These are phyloP conservation scores for Xenopus tropicalis DNA, from an alignment of 2,113 vertebrate species.

Conservation along the genomic window UCB_Xtro_10.0 CM004449.2:81291501-81292000, in stretches of 20 bases:
- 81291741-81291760: too few relatives aligned
- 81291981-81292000: slow-evolving; percentile 94
- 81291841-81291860: slow-evolving; percentile 84
- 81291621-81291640: neutral
- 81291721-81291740: too few relatives aligned
- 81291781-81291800: too few relatives aligned
- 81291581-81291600: slow-evolving; percentile 98
- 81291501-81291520: slow-evolving; percentile 76
- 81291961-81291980: slow-evolving; percentile 91
- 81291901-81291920: slow-evolving; percentile 72
- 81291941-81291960: slow-evolving; percentile 96
- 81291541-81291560: slow-evolving; percentile 95
- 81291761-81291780: too few relatives aligned
- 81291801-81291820: slow-evolving; percentile 93
- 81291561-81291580: slow-evolving; percentile 97
- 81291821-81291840: slow-evolving; percentile 97
- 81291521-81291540: slow-evolving; percentile 82
- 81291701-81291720: too few relatives aligned
- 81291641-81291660: too few relatives aligned
- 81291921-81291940: slow-evolving; percentile 86
- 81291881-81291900: slow-evolving; percentile 89
- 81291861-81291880: slow-evolving; percentile 82
- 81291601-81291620: slow-evolving; percentile 97
- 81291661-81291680: too few relatives aligned
- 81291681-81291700: too few relatives aligned